Evolutionary conservation across 2,113 vertebrate species (phyloP), one percentile per base, ranked within the genome.

Genomic region (Indicator indicator): DNA sequence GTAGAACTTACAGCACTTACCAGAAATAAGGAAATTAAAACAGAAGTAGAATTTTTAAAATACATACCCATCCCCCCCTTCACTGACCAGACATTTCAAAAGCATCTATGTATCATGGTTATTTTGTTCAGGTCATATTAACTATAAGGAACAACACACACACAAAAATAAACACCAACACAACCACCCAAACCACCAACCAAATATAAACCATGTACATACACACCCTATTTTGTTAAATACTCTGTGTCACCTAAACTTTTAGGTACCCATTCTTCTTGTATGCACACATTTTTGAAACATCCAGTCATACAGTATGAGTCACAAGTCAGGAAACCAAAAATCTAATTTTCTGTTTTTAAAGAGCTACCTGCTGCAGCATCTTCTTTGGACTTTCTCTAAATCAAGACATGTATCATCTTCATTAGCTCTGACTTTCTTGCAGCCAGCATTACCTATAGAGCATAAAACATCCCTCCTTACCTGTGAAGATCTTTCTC

Each of bases 311-410:
- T 38, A 55, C 1, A 40, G 56, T 16, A 30, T 63, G 90, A 95
- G 79, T 94, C 88, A 96, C 46, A 80, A 87, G 27, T n/a, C 83
- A 85, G 85, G 58, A 93, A 93, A 88, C 10, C 52, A 23, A 56
- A 82, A 80, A 80, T 59, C 33, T 64, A 24, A 36, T 93, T 67
- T 89, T 89, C 60, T 83, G 24, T 55, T 95, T 75, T 79, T 82
- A 63, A 86, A 74, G 58, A 62, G 44, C 46, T 76, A 90, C 74
- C 59, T 85, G 54, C 42, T 95, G 56, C 56, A 92, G 33, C 18
- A 69, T n/a, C 58, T 54, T 88, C 27, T 55, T 69, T 74, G n/a
- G 52, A 69, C 40, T 59, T 79, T 46, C 63, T 23, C 59, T 76
- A 83, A 89, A 89, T 62, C 70, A 65, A 86, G 63, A 72, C 30